Evolutionary conservation across 2,888 invertebrate species (phyloP).

Genomic region (Hipparchia semele): DNA sequence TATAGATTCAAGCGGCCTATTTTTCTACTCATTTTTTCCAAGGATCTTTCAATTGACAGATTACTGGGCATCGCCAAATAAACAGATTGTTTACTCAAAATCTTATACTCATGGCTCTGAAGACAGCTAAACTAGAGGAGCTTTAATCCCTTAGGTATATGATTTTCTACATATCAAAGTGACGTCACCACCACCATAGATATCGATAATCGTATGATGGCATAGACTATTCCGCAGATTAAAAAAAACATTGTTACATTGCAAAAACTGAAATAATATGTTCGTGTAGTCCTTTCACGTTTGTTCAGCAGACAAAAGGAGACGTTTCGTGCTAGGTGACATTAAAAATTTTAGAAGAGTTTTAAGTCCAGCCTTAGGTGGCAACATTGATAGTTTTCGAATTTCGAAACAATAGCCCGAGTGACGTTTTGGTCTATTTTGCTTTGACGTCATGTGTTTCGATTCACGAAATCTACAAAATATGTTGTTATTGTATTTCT

Average conservation of each 20-base stretch:
- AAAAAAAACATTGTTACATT: conserved; percentile 22
- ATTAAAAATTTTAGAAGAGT: not conserved
- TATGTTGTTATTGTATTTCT: too few relatives aligned
- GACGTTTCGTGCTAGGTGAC: not conserved
- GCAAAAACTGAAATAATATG: conserved; percentile 18
- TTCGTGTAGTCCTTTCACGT: conserved; percentile 19
- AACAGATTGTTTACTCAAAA: not conserved
- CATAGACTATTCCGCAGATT: conserved; percentile 55
- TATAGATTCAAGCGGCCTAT: too few relatives aligned
- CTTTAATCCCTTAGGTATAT: not conserved
- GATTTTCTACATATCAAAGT: conserved; percentile 25
- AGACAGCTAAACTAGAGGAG: conserved; percentile 7
- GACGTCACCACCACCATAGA: conserved; percentile 59
- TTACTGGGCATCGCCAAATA: not conserved
- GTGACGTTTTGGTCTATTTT: too few relatives aligned
- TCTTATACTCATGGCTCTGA: not conserved
- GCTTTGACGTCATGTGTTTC: too few relatives aligned
- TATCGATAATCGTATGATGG: conserved; percentile 63
- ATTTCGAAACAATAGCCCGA: too few relatives aligned
- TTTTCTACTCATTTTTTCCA: too few relatives aligned
- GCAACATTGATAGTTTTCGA: too few relatives aligned
- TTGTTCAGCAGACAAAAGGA: conserved; percentile 32
- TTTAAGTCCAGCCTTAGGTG: not conserved
- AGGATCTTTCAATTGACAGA: too few relatives aligned
- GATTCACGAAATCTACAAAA: too few relatives aligned